Conservation (phyloP, 2,888 invertebrate genomes). For the Phlogophora meticulosa region DNA sequence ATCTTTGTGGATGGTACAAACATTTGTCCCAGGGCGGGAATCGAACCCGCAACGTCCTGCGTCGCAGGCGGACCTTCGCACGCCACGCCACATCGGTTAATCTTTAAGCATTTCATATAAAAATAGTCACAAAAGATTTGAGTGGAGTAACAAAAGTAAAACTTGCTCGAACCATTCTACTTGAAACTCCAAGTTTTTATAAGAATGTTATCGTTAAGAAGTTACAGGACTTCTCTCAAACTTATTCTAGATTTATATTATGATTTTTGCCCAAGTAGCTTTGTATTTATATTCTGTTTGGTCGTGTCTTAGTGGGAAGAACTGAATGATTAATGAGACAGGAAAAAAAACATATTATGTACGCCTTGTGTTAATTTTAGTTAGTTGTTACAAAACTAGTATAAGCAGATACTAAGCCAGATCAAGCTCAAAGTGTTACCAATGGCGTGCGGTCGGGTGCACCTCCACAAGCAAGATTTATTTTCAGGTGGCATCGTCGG, state of each 20-base stretch:
- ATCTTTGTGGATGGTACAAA: no score
- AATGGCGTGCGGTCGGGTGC: no score
- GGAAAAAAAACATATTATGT: not conserved
- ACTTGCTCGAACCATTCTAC: conserved; percentile 65
- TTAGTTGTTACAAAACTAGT: no score
- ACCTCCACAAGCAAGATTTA: no score
- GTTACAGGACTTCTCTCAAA: conserved; percentile 44
- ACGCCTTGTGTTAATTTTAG: not conserved
- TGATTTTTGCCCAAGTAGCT: conserved; percentile 24
- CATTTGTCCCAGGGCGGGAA: no score
- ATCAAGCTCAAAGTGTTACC: no score
- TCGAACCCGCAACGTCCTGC: no score
- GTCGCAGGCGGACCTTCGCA: no score
- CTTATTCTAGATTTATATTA: conserved; percentile 32
- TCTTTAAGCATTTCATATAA: conserved; percentile 41
- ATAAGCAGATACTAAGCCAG: no score
- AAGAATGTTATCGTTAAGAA: conserved; percentile 69
- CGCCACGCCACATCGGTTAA: no score
- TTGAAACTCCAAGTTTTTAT: conserved; percentile 64
- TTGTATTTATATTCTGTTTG: conserved; percentile 4
- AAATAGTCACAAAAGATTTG: conserved; percentile 62
- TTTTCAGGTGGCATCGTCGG: no score
- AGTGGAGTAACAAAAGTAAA: conserved; percentile 65
- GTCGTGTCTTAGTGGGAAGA: not conserved
- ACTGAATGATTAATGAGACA: not conserved